These are phyloP conservation scores for Tinea pellionella DNA, from an alignment of 2,888 invertebrate genomes.

Conservation along the genomic window DNA sequence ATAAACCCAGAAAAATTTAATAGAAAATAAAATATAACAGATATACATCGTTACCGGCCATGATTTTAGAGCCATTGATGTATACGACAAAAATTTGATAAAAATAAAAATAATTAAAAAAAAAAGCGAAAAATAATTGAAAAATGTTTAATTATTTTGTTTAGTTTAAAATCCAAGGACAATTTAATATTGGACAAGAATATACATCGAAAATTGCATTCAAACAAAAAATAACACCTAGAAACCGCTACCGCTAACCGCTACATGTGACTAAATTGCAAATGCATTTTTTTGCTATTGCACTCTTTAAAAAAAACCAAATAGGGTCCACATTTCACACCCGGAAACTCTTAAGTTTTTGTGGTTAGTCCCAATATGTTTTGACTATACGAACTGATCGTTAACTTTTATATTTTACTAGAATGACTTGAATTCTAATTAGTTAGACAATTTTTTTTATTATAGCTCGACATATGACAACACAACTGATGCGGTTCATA, in stretches of 20 bases:
- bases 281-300: conserved; percentile 5
- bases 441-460: neutral
- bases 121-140: too few relatives aligned
- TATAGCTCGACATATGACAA: too few relatives aligned
- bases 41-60: too few relatives aligned
- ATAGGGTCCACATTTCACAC: conserved; percentile 61
- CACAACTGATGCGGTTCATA: too few relatives aligned
- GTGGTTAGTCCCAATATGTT: neutral
- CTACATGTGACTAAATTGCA: conserved; percentile 7
- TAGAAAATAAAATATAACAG: too few relatives aligned
- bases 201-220: neutral
- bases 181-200: too few relatives aligned
- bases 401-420: neutral
- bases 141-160: too few relatives aligned
- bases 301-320: conserved; percentile 41
- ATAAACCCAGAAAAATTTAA: too few relatives aligned
- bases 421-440: neutral
- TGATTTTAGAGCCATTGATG: too few relatives aligned
- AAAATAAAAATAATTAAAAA: too few relatives aligned
- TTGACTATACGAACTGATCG: neutral
- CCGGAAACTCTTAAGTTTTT: conserved; percentile 37
- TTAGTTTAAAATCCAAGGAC: too few relatives aligned
- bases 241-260: conserved; percentile 12
- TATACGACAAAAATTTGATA: too few relatives aligned
- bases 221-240: neutral